Base-by-base conservation (phyloP, 2,113 vertebrate genomes). In the Dromiciops gliroides region DNA sequence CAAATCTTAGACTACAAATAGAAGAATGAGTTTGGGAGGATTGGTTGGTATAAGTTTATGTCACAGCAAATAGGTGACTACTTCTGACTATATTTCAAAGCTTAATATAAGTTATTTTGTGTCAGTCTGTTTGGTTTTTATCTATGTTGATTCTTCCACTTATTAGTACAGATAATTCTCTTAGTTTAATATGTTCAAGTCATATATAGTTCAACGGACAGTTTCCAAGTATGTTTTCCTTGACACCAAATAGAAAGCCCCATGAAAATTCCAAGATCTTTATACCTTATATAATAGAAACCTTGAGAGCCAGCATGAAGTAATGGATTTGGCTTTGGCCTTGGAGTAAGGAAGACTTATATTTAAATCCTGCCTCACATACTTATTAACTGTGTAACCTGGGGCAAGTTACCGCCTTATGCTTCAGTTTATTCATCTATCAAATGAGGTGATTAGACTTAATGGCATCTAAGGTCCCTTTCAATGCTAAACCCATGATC, bases 151-250 rank as follows among this genome's bases (percentile, higher is more conserved):
- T 91, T 93, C 28, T 95, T 50, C 12, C 11, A 75, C 49, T 93
- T 93, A 93, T 94, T 89, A 48, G 14, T 91, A 49, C 26, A 90
- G 91, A 93, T 90, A 91, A 89, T 89, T 75, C 1, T 14, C 14
- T 75, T 75, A 75, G 14, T n/a, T 67, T 51, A 88, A 94, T 90
- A 90, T 91, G 93, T 24, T 94, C 56, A 92, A 51, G 28, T 56
- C 75, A 91, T 88, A 44, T 95, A 94, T 94, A 19, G n/a, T n/a
- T 56, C 67, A 60, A 93, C 75, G 89, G 28, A 89, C 26, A 92
- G 16, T 95, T 94, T n/a, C 47, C 51, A 44, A 44, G 5, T n/a
- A 31, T 8, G 1, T 51, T 90, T 51, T 1, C 31, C 26, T 83
- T 37, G 48, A 60, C 53, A 53, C 75, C 28, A 89, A 14, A 26